A percentile compares a stretch with the other conserved stretches of the same genome.
phyloP scores from a whole-genome alignment of 2,888 invertebrate species.

The Merodon equestris region DNA sequence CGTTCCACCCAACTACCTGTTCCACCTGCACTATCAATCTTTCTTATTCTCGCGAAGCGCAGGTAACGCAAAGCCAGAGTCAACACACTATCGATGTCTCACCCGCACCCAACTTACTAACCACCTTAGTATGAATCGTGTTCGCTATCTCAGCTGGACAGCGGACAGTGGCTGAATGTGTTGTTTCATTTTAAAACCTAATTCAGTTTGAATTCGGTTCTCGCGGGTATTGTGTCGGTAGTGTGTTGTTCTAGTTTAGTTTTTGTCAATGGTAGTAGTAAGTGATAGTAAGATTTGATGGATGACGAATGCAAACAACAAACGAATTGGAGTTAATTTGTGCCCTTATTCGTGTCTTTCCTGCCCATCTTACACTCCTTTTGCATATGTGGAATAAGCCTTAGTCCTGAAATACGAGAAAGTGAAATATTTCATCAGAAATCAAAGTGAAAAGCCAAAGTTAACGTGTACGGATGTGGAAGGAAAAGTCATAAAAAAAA shows the following conservation, averaged over 20 bases:
- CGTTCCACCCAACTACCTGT: neutral
- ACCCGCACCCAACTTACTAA: constrained; percentile 46
- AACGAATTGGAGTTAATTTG: constrained; percentile 40
- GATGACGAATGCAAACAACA: constrained; percentile 64
- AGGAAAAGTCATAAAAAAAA: constrained; percentile 16
- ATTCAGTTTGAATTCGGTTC: constrained; percentile 65
- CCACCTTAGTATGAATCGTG: constrained; percentile 45
- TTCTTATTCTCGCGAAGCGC: constrained; percentile 44
- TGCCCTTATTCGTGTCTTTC: constrained; percentile 15
- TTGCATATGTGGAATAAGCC: neutral
- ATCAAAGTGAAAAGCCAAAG: constrained; percentile 37
- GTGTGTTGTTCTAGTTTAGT: constrained; percentile 15
- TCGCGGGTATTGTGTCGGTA: constrained; percentile 36
- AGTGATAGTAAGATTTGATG: constrained; percentile 60
- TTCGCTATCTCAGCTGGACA: constrained; percentile 46
- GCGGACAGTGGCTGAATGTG: neutral
- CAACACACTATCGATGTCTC: constrained; percentile 58
- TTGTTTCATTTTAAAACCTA: constrained; percentile 41
- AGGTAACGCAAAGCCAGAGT: constrained; percentile 19
- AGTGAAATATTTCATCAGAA: neutral
- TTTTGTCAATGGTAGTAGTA: constrained; percentile 34
- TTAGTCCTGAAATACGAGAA: neutral
- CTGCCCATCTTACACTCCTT: neutral
- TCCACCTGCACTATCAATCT: constrained; percentile 38
- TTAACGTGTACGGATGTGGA: constrained; percentile 47